Evolutionary conservation across 64 coral and sea anemone species (phyloP), one percentile per base, ranked within the genome.

Genomic region (Anthopleura sola): DNA sequence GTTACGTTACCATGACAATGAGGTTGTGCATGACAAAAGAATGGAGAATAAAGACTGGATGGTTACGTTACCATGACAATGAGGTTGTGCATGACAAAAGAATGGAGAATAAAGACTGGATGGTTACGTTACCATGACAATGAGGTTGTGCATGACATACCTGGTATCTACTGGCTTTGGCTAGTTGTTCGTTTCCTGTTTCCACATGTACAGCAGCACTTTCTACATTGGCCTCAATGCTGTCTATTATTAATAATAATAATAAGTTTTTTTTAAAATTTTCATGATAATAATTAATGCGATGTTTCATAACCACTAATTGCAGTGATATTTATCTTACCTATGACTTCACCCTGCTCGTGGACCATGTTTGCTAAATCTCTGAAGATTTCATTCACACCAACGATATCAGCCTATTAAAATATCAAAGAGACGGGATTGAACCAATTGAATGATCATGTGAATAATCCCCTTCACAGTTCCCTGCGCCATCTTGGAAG

Each of bases 361-460:
- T 99, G 90, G 24, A 99, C 90, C 97, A 99, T 99, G 33, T 90
- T 88, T 20, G 86, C 97, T 50, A 99, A 60, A 77, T 99, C 97
- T 92, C 97, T 86, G 85, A 99, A 99, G 53, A 99, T 99, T 75
- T 99, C 97, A 87, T 99, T 99, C 23, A 99, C 97, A 31, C 93
- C 97, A 86, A 99, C 84, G 53, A 99, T 99, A 86, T 99, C 97
- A 91, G 89, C 75, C 89, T 91, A 46, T 31, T 16, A 20, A 13
- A 78, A 20, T 58, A 58, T 29, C 2, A 29, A 60, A 55, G 37
- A 5, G 13, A 14, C 60, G 3, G 9, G 38, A 3, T 13, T 49
- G 14, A 26, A 24, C 26, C 15, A 44, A 80, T 44, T 44, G 2
- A 44, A 44, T 3, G 40, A 44, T 44, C 40, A 8, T 8, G 9